Percentiles rank a stretch among this genome's conserved stretches.
Conservation (phyloP, 1,140 invertebrate species). For the Drosophila grimshawi region DNA sequence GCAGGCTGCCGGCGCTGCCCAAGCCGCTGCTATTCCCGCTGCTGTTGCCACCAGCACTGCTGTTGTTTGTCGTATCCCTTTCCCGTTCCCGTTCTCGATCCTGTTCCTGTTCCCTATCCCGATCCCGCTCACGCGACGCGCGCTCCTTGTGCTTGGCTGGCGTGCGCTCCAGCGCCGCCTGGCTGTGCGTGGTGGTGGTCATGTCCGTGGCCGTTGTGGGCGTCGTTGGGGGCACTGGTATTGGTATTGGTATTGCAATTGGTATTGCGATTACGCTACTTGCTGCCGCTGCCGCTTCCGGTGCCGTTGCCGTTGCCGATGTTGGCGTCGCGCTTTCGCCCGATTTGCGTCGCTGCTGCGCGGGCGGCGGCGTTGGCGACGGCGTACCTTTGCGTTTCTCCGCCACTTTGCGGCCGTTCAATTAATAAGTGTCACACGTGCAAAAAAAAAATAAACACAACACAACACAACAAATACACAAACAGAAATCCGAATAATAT, state of each 20-base stretch:
- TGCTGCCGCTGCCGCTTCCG: no score
- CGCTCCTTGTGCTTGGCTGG: conserved; percentile 50
- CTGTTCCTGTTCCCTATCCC: conserved; percentile 17
- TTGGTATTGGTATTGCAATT: not conserved
- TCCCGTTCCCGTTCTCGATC: conserved; percentile 41
- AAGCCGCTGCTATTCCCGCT: conserved; percentile 59
- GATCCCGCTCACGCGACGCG: conserved; percentile 44
- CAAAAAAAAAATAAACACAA: conserved; percentile 15
- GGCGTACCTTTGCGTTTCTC: conserved; percentile 81
- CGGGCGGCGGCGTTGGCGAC: conserved; percentile 62
- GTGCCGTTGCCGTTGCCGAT: no score
- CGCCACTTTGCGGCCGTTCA: conserved; percentile 79
- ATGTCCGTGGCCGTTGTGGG: conserved; percentile 45
- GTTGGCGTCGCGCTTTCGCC: conserved; percentile 24
- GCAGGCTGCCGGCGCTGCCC: conserved; percentile 68
- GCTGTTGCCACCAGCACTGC: conserved; percentile 57
- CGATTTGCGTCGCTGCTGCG: conserved; percentile 69
- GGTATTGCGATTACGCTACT: no score
- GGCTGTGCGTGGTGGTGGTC: conserved; percentile 50
- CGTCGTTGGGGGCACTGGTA: not conserved
- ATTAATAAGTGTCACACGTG: conserved; percentile 21
- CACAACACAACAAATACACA: not conserved
- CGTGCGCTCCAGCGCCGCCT: conserved; percentile 52
- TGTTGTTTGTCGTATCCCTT: conserved; percentile 31
- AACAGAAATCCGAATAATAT: not conserved